These are phyloP conservation scores for Macquaria australasica DNA, from an alignment of 2,113 vertebrate genomes.

Conservation along the genomic window DNA sequence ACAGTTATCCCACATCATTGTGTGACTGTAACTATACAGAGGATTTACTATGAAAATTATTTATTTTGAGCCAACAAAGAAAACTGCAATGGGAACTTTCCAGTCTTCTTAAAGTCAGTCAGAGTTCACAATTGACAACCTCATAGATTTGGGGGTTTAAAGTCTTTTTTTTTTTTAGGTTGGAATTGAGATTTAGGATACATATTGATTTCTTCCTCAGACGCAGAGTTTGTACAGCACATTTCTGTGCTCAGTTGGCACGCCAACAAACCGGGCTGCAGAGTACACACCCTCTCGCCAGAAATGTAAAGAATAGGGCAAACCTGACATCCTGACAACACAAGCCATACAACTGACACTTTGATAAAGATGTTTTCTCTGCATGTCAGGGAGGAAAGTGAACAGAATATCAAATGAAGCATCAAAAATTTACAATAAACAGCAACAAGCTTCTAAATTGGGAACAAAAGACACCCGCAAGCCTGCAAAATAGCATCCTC, in stretches of 20 bases:
- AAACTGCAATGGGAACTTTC: conserved; percentile 42
- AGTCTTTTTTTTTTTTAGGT: conserved; percentile 28
- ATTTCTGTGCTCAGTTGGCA: conserved; percentile 25
- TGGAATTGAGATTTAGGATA: conserved; percentile 64
- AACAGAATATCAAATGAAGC: conserved; percentile 84
- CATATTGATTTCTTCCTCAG: conserved; percentile 65
- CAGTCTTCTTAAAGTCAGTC: conserved; percentile 53
- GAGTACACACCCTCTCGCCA: conserved; percentile 58
- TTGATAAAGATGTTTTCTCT: conserved; percentile 82
- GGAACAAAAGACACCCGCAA: conserved; percentile 85
- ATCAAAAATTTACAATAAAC: conserved; percentile 87
- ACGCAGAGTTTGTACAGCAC: conserved; percentile 45
- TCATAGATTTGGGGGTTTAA: conserved; percentile 53
- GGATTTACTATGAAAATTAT: conserved; percentile 48
- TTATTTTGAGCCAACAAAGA: conserved; percentile 45
- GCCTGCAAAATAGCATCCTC: conserved; percentile 85
- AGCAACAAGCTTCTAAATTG: conserved; percentile 86
- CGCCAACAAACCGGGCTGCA: conserved; percentile 54
- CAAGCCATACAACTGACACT: conserved; percentile 73
- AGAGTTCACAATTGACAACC: conserved; percentile 61
- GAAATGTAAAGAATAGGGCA: conserved; percentile 71
- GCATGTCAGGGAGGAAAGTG: conserved; percentile 77
- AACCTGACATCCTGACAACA: conserved; percentile 77
- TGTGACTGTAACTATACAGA: conserved; percentile 31
- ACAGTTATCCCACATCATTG: conserved; percentile 42